These are phyloP conservation scores for Gymnodraco acuticeps DNA, from an alignment of 2,797 vertebrate species.

Conservation along the genomic window DNA sequence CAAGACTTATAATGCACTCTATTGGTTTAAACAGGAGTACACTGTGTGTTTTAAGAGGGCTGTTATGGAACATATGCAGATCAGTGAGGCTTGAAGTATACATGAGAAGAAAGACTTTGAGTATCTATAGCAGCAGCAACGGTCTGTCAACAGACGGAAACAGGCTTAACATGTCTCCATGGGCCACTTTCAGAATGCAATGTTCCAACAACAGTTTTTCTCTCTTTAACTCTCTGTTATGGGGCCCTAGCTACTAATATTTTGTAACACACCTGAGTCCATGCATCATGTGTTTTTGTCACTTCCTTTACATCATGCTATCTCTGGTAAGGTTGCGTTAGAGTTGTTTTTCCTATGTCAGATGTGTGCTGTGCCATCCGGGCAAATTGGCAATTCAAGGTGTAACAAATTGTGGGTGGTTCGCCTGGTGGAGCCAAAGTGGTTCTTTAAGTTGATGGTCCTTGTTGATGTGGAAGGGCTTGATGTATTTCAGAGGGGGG, in stretches of 20 bases:
- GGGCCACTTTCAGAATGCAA: conserved; percentile 45
- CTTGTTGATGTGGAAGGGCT: conserved; percentile 28
- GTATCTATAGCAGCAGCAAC: conserved; percentile 36
- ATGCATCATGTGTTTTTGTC: neutral
- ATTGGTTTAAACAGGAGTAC: conserved; percentile 27
- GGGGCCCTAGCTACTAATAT: neutral
- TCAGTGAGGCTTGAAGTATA: conserved; percentile 46
- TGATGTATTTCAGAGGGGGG: conserved; percentile 32
- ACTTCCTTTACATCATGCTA: neutral
- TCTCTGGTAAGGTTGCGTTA: neutral
- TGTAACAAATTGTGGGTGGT: conserved; percentile 26
- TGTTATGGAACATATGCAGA: conserved; percentile 46
- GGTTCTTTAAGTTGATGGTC: conserved; percentile 18
- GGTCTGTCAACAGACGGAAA: conserved; percentile 56
- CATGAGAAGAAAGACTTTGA: conserved; percentile 43
- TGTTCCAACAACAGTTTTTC: conserved; percentile 43
- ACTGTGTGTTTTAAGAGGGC: conserved; percentile 25
- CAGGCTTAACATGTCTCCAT: conserved; percentile 45
- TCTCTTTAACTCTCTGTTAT: conserved; percentile 31
- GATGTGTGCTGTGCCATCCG: neutral
- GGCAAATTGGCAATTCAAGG: conserved; percentile 18
- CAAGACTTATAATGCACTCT: conserved; percentile 38
- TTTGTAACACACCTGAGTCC: conserved; percentile 2
- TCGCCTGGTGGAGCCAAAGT: conserved; percentile 16
- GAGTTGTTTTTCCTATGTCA: neutral